Conservation (phyloP, 2,797 vertebrate species). For the Holocentrus rufus region DNA sequence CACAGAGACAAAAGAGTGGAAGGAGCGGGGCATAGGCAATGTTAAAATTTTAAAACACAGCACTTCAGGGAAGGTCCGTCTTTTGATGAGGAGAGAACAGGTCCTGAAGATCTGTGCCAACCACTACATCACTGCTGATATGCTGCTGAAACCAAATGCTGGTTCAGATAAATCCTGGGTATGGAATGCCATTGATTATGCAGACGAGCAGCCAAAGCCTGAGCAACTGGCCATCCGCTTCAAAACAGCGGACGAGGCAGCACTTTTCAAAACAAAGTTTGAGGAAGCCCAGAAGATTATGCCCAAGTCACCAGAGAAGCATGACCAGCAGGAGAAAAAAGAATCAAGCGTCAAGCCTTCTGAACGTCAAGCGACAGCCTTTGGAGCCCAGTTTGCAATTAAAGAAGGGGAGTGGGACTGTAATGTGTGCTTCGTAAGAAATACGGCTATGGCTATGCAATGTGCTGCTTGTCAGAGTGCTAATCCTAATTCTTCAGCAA, state of each 20-base stretch:
- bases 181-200: conserved; percentile 97
- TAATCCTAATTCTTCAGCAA: conserved; percentile 79
- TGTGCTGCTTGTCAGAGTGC: conserved; percentile 84
- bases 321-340: conserved; percentile 68
- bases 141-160: conserved; percentile 92
- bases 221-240: conserved; percentile 97
- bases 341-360: conserved; percentile 59
- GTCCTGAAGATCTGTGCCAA: conserved; percentile 99
- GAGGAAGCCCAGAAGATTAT: conserved; percentile 89
- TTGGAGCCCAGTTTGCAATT: conserved; percentile 82
- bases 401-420: conserved; percentile 92
- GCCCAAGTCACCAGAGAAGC: conserved; percentile 63
- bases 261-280: conserved; percentile 93
- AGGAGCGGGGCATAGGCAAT: conserved; percentile 94
- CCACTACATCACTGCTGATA: conserved; percentile 95
- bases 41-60: conserved; percentile 95
- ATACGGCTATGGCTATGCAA: conserved; percentile 74
- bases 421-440: conserved; percentile 83
- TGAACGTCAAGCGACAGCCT: conserved; percentile 36
- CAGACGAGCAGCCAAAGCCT: conserved; percentile 91
- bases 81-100: conserved; percentile 97
- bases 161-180: conserved; percentile 97
- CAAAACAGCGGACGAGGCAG: conserved; percentile 94
- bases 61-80: conserved; percentile 92
- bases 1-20: conserved; percentile 94